Percentiles rank a stretch among this genome's conserved stretches.
Conservation (phyloP, 2,888 invertebrate genomes). For the Drosophila trichaetosa region DNA sequence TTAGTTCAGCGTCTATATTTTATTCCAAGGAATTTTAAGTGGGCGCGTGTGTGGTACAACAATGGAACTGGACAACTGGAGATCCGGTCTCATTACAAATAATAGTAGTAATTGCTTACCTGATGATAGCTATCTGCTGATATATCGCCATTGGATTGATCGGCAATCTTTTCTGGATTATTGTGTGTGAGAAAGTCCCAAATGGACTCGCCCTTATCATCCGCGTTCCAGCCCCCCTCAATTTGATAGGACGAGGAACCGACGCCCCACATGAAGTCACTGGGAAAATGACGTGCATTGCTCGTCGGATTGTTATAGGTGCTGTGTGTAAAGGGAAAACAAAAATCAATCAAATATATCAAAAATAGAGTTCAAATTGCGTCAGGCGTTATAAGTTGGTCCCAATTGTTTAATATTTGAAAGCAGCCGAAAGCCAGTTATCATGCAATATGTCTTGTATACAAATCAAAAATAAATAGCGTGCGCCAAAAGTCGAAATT, state of each 20-base stretch:
- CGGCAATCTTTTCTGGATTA: constrained; percentile 87
- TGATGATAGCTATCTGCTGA: constrained; percentile 87
- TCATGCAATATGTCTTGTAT: constrained; percentile 18
- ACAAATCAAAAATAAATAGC: constrained; percentile 23
- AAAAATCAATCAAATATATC: constrained; percentile 1
- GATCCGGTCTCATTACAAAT: too few species aligned
- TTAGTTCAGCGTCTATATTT: background rate
- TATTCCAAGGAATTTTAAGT: background rate
- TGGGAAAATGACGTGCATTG: constrained; percentile 80
- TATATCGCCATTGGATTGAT: constrained; percentile 87
- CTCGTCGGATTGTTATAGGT: constrained; percentile 41
- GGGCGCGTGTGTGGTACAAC: background rate
- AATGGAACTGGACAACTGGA: background rate
- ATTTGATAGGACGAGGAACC: constrained; percentile 84
- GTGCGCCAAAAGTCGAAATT: constrained; percentile 32
- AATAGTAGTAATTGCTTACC: constrained; percentile 64
- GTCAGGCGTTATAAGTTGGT: constrained; percentile 8
- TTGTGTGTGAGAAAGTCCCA: constrained; percentile 88
- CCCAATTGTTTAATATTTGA: constrained; percentile 40
- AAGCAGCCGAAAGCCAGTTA: constrained; percentile 17
- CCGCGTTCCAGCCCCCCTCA: constrained; percentile 84
- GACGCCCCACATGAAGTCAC: constrained; percentile 84
- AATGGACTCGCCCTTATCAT: constrained; percentile 87
- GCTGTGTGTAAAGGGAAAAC: constrained; percentile 26
- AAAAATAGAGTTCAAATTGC: constrained; percentile 6